Conservation (phyloP, 2,797 vertebrate species). For the Anguilla pacifica region DNA sequence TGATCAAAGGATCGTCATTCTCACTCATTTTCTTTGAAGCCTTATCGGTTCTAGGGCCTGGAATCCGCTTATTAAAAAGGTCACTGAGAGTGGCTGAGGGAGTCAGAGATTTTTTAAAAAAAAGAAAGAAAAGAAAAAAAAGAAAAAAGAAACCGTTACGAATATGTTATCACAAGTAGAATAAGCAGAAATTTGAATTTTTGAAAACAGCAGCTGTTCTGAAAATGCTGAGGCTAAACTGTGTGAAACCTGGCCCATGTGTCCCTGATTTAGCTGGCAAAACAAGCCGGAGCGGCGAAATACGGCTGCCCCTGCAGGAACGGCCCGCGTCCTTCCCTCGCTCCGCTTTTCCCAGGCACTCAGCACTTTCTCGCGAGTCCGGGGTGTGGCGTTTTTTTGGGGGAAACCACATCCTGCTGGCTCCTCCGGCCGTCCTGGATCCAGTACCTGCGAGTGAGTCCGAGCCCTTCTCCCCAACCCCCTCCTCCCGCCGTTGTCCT, state of each 20-base stretch:
- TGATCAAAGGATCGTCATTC: background rate
- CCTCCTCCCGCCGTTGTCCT: conserved; percentile 4
- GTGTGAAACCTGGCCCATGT: conserved; percentile 45
- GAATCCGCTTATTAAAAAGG: background rate
- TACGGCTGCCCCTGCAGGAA: conserved; percentile 37
- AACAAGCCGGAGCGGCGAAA: conserved; percentile 33
- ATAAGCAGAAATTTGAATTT: conserved; percentile 12
- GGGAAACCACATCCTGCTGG: conserved; percentile 55
- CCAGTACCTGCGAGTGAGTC: conserved; percentile 45
- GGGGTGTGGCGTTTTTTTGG: conserved; percentile 28
- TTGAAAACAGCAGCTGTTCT: conserved; percentile 23
- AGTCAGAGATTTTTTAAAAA: background rate
- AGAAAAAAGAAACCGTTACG: background rate
- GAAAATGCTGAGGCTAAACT: conserved; percentile 41
- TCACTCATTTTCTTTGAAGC: background rate
- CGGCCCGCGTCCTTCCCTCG: conserved; percentile 13
- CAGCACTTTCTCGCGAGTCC: conserved; percentile 50
- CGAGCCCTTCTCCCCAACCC: background rate
- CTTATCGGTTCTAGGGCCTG: background rate
- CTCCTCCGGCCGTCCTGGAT: conserved; percentile 30
- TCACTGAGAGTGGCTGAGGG: background rate
- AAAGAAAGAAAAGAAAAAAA: background rate
- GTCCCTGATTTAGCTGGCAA: conserved; percentile 51
- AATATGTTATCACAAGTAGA: background rate
- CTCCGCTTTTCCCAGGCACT: conserved; percentile 52